A percentile compares a stretch with the other conserved stretches of the same genome.
Conservation (phyloP, 1,140 invertebrate species). For the Cylas formicarius region DNA sequence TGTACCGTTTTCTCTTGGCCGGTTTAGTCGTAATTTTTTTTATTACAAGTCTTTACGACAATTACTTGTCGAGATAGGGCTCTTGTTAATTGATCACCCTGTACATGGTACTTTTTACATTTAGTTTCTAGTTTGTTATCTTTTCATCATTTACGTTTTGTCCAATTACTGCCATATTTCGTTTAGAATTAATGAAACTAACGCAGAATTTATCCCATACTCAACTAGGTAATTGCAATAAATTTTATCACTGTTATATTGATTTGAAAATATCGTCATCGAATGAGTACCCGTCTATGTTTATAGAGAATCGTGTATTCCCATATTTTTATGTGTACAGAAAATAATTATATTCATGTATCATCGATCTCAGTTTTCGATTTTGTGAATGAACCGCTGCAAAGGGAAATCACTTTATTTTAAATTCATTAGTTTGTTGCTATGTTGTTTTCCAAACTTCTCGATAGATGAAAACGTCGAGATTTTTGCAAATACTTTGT, state of each 20-base stretch:
- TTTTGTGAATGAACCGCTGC: not conserved
- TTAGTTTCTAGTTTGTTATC: not conserved
- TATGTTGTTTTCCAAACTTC: constrained; percentile 3
- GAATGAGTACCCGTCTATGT: constrained; percentile 3
- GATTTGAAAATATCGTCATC: no score
- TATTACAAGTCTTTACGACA: not conserved
- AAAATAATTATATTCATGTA: no score
- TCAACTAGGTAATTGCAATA: constrained; percentile 11
- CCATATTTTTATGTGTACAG: constrained; percentile 10
- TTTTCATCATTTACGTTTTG: not conserved
- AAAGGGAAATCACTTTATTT: not conserved
- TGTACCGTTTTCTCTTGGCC: no score
- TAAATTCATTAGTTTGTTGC: not conserved
- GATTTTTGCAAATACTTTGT: constrained; percentile 3
- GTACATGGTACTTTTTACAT: constrained; percentile 3
- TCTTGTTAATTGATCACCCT: constrained; percentile 14
- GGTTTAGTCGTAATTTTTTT: no score
- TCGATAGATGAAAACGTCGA: not conserved
- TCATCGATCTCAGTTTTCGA: no score
- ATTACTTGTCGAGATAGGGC: not conserved
- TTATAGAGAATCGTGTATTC: constrained; percentile 1
- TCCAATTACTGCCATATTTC: not conserved
- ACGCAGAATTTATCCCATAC: no score
- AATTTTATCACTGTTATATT: constrained; percentile 6
- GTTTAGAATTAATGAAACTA: not conserved